Evolutionary conservation across 2,797 vertebrate genomes (phyloP), one percentile per base, ranked within the genome.

Genomic region (Hoplostethus atlanticus): DNA sequence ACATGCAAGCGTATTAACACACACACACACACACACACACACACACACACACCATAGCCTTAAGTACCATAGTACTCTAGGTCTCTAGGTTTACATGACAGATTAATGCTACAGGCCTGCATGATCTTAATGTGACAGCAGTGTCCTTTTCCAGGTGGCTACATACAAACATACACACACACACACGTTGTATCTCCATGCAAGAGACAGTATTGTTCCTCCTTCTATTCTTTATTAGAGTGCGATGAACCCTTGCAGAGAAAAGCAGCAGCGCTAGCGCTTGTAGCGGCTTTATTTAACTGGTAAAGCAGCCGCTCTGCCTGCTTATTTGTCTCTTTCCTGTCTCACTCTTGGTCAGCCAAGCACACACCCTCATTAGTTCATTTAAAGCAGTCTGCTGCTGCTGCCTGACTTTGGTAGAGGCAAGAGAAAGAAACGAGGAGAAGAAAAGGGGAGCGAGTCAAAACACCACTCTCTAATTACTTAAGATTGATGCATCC

Each of bases 401-500:
- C 71, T 65, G 64, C 71, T 56, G 83, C 73, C 79, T 64, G 73
- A 69, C 85, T 88, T 76, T 71, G 74, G 68, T 80, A 76, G 68
- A 81, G 83, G 84, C 68, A 73, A 71, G 15, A 36, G 25, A 70
- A 76, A 65, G 53, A 69, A 84, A 66, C 46, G 69, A 65, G 65
- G 64, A 76, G 82, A 79, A 82, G 68, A 75, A 88, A 75, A 77
- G 68, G 60, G 50, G 68, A 84, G 70, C 73, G 68, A 86, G 81
- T 89, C 85, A 87, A 90, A 91, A 90, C 84, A 89, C 72, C 16
- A 48, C 73, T 84, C 79, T 90, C 87, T 91, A 92, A 91, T 93
- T 92, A 92, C 84, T 74, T 63, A 81, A 92, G 92, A 94, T 91
- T 92, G 92, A 92, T 92, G 89, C 84, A 79, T 87, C 88, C 85